These are phyloP conservation scores for Potamarius usumacintae DNA, from an alignment of 2,113 vertebrate genomes.

Conservation along the genomic window DNA sequence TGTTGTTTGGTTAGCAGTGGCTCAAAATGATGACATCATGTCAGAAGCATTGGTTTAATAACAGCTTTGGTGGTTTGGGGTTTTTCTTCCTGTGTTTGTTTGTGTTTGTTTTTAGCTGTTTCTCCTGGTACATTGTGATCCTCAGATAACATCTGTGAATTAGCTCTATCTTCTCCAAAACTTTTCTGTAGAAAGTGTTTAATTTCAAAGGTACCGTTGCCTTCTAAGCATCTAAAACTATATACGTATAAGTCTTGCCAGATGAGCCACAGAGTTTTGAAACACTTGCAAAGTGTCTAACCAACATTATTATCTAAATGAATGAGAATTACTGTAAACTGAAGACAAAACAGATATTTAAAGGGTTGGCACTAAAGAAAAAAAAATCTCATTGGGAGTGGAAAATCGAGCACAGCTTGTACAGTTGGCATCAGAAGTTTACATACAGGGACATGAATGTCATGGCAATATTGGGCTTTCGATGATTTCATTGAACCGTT, in stretches of 20 bases:
- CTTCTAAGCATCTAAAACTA: not conserved
- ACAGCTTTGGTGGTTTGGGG: conserved; percentile 35
- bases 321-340: not conserved
- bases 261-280: conserved; percentile 1
- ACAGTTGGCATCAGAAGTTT: not conserved
- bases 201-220: not conserved
- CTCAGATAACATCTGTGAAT: not conserved
- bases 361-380: not conserved
- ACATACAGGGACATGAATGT: too few relatives aligned
- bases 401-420: not conserved
- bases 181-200: not conserved
- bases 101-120: conserved; percentile 5
- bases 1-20: conserved; percentile 45
- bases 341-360: conserved; percentile 2
- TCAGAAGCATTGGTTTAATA: conserved; percentile 59
- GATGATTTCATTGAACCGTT: too few relatives aligned
- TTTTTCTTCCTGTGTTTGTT: conserved; percentile 36
- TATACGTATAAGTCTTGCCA: not conserved
- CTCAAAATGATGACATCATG: conserved; percentile 65
- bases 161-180: not conserved
- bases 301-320: conserved; percentile 6
- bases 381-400: not conserved
- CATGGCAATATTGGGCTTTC: too few relatives aligned
- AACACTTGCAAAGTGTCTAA: conserved; percentile 8
- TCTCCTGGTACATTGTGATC: not conserved